Percentiles rank a stretch among this genome's conserved stretches.
phyloP scores from a whole-genome alignment of 2,113 vertebrate genomes.

The Tamias sibiricus region DNA sequence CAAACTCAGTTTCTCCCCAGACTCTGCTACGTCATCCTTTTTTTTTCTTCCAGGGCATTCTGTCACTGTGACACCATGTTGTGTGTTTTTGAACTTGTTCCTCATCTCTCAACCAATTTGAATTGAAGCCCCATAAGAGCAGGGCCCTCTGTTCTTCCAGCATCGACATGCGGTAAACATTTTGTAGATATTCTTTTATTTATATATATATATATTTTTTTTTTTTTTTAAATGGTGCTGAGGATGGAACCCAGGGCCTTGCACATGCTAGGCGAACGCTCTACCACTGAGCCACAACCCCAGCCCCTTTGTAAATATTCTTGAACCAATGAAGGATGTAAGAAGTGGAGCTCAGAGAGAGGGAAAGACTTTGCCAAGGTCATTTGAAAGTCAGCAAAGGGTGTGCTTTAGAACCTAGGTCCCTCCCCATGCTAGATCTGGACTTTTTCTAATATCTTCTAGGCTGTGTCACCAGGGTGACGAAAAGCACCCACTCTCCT shows the following conservation, averaged over 20 bases:
- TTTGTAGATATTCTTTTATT: neutral
- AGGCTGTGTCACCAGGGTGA: neutral
- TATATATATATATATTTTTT: too few species aligned
- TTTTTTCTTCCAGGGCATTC: neutral
- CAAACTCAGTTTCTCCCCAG: neutral
- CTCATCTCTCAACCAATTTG: neutral
- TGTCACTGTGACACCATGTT: neutral
- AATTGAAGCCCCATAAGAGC: neutral
- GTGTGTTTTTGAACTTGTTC: too few species aligned
- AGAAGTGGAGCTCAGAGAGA: neutral
- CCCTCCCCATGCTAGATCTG: neutral
- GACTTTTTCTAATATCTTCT: neutral
- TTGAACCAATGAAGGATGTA: neutral
- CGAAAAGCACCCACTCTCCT: neutral
- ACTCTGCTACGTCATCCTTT: neutral
- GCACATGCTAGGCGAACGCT: too few species aligned
- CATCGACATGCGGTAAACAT: neutral
- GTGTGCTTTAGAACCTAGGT: neutral
- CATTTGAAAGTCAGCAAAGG: neutral
- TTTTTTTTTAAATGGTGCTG: too few species aligned
- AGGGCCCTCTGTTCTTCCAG: accelerated
- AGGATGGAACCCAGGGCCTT: too few species aligned
- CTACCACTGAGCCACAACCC: too few species aligned
- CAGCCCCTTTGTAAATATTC: neutral
- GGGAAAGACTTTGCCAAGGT: neutral